These are phyloP conservation scores for Chaetura pelagica DNA, from an alignment of 2,113 vertebrate genomes.

Conservation along the genomic window DNA sequence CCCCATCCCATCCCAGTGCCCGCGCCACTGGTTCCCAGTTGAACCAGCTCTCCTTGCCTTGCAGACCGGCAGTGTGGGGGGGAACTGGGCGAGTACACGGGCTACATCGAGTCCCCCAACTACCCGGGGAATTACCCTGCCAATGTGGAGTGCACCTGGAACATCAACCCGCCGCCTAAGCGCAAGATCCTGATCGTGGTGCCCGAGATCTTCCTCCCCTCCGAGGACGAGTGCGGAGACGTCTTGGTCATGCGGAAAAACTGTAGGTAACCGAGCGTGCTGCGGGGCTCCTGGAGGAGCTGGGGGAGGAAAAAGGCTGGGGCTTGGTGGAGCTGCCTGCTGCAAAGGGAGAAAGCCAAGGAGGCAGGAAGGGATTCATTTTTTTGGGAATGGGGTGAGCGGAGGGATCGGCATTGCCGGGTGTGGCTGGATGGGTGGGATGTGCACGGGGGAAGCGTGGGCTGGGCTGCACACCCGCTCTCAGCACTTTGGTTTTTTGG, in stretches of 20 bases:
- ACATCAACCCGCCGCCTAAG: conserved; percentile 97
- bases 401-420: fast-evolving
- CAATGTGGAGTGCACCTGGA: conserved; percentile 95
- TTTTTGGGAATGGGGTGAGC: neutral
- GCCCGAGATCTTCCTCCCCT: conserved; percentile 96
- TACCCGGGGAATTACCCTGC: conserved; percentile 97
- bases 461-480: neutral
- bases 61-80: conserved; percentile 95
- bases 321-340: neutral
- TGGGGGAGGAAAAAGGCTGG: neutral
- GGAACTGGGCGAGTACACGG: conserved; percentile 95
- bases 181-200: conserved; percentile 98
- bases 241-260: conserved; percentile 99
- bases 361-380: neutral
- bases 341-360: fast-evolving
- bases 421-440: neutral
- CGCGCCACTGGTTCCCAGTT: neutral
- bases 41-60: neutral
- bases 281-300: neutral
- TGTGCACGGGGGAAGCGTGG: fast-evolving
- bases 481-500: neutral
- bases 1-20: neutral
- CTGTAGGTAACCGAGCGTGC: conserved; percentile 83
- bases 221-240: conserved; percentile 96
- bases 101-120: conserved; percentile 98